Evolutionary conservation across 2,888 invertebrate genomes (phyloP), one percentile per base, ranked within the genome.

Genomic region (Agonopterix alstromeriana): DNA sequence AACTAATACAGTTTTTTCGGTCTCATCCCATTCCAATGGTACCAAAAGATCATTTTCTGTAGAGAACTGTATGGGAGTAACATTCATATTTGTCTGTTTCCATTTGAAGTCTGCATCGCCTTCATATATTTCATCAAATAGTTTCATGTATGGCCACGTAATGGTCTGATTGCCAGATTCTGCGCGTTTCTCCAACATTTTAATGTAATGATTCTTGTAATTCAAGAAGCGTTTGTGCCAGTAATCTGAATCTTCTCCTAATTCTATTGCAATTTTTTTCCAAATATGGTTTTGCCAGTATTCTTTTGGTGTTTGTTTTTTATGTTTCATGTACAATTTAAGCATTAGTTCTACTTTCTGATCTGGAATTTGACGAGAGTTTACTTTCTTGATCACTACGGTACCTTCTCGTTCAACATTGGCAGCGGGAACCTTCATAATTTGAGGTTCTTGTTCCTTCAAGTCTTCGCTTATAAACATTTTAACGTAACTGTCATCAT

Each of bases 221-320:
- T 88, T 88, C 2, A 83, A 53, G 47, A 85, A 88, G 0, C 85
- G 62, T 56, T 79, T 86, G 36, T 85, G 81, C 80, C 84, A 82
- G 52, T 83, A 87, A 10, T 83, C 82, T 0, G 74, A 70, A 36
- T 82, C 77, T 10, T 74, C 72, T 0, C 85, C 85, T 46, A 88
- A 53, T 58, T 86, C 81, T 47, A 67, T 47, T 1, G 84, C 79
- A 48, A 87, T 84, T 0, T 66, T 68, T 4, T 82, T 81, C 87
- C 87, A 88, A 9, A 86, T 51, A n/a, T 69, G 70, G 50, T 69
- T 73, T 11, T 73, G 72, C 54, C 73, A 70, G 46, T 71, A 68
- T 35, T 77, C 70, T 41, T 71, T 74, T 47, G 68, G 68, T 38
- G 71, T 70, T 9, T 63, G 67, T 35, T 69, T 71, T 49, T 78